phyloP scores from a whole-genome alignment of 2,113 vertebrate species.

The Fulica atra region DNA sequence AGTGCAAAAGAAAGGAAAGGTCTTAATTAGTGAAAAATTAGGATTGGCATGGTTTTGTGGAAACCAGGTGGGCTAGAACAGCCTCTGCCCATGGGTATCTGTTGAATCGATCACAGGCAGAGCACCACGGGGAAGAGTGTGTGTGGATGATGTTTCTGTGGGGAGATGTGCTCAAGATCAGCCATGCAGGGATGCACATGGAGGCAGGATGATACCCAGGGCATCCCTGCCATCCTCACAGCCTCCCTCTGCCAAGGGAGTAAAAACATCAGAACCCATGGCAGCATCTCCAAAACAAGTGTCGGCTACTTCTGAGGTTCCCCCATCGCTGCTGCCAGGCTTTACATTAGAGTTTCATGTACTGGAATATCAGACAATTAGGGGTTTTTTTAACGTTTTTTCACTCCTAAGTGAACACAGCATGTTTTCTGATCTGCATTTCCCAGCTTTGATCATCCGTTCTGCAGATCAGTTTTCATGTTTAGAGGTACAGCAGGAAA shows the following conservation, averaged over 20 bases:
- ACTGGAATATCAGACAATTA: conserved; percentile 36
- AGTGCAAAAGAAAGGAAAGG: neutral
- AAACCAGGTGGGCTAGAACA: neutral
- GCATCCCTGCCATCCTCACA: rapidly evolving
- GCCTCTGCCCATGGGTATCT: neutral
- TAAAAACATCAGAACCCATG: neutral
- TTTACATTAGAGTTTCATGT: neutral
- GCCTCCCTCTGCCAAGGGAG: neutral
- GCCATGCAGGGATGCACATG: rapidly evolving
- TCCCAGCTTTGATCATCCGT: conserved; percentile 68
- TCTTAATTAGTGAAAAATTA: rapidly evolving
- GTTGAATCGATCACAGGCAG: rapidly evolving
- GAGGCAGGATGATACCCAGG: neutral
- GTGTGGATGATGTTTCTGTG: rapidly evolving
- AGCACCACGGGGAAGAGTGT: rapidly evolving
- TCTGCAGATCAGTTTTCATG: conserved; percentile 68
- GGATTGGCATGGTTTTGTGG: neutral
- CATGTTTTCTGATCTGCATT: conserved; percentile 70
- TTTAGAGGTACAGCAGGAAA: conserved; percentile 68
- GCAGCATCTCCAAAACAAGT: neutral
- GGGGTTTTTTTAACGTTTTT: neutral
- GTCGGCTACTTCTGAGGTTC: neutral
- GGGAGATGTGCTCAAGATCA: rapidly evolving
- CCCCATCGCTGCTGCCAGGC: neutral
- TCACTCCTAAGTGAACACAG: conserved; percentile 55